Conservation (phyloP, 1,140 invertebrate species). For the Trichomalopsis sarcophagae region DNA sequence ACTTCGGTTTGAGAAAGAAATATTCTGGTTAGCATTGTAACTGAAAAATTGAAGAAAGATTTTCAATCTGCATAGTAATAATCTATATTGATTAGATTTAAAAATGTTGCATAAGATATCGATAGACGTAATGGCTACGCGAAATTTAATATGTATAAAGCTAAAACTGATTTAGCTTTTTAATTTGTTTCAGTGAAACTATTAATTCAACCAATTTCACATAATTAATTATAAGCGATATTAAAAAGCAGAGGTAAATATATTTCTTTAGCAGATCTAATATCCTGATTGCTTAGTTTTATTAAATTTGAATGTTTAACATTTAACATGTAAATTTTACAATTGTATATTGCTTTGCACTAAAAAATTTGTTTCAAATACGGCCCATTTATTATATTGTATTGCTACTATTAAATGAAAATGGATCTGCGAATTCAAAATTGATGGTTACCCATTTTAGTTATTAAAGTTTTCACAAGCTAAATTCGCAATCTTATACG, state of each 20-base stretch:
- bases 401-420: too few relatives aligned
- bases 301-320: too few relatives aligned
- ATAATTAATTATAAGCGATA: not conserved
- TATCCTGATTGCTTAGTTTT: not conserved
- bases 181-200: slow-evolving; percentile 1
- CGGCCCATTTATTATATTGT: too few relatives aligned
- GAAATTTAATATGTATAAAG: not conserved
- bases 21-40: not conserved
- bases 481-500: too few relatives aligned
- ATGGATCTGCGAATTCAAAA: too few relatives aligned
- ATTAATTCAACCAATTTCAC: not conserved
- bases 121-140: not conserved
- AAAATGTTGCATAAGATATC: not conserved
- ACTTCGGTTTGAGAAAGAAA: not conserved
- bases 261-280: not conserved
- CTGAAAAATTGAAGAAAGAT: not conserved
- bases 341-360: too few relatives aligned
- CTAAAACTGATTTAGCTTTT: not conserved
- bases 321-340: too few relatives aligned
- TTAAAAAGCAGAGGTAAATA: not conserved
- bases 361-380: too few relatives aligned
- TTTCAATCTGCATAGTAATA: too few relatives aligned
- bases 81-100: not conserved
- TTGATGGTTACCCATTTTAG: too few relatives aligned
- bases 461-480: too few relatives aligned